Base-by-base conservation (phyloP, 2,797 vertebrate genomes). In the Glossophaga mutica region DNA sequence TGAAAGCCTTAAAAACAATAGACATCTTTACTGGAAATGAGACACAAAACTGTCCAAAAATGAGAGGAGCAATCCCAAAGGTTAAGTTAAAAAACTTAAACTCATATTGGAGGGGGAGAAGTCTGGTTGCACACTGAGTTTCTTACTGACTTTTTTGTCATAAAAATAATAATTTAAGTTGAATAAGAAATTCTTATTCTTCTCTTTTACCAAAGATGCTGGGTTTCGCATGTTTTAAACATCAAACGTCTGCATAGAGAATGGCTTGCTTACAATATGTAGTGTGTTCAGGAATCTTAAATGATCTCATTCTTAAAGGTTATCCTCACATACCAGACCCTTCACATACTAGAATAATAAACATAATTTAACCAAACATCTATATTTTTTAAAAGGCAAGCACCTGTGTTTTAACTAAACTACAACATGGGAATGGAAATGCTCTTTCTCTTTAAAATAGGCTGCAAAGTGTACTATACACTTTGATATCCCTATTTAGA, bases 1-100 rank as follows among this genome's bases (percentile, higher is more conserved):
- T 95, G 92, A 97, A 92, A 91, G 50, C 59, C 90, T 96, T 95
- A 74, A 96, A 94, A 78, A 86, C 62, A 92, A 74, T 67, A 96
- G 90, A 96, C 74, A 90, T 85, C 85, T 96, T 83, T 92, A 87
- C 62, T 77, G 83, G 67, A 96, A 97, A 95, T 74, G 94, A 95
- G 78, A 92, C 67, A 92, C 68, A 79, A 94, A 97, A 93, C 55
- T 96, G 85, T 88, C 90, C 39, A 84, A 90, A 94, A 93, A 84
- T 59, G 89, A 90, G 44, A 96, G 37, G 94, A 70, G 59, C 37
- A 87, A 88, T 88, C 87, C 73, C 57, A 90, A 92, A 73, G 37
- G 46, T 87, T 88, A 94, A 81, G 62, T 86, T 78, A 96, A 78
- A 95, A 96, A 96, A 97, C 92, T 34, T 82, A 81, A 96, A 95